Base-by-base conservation (phyloP, 2,888 invertebrate species). In the Sabellastarte sp. region DNA sequence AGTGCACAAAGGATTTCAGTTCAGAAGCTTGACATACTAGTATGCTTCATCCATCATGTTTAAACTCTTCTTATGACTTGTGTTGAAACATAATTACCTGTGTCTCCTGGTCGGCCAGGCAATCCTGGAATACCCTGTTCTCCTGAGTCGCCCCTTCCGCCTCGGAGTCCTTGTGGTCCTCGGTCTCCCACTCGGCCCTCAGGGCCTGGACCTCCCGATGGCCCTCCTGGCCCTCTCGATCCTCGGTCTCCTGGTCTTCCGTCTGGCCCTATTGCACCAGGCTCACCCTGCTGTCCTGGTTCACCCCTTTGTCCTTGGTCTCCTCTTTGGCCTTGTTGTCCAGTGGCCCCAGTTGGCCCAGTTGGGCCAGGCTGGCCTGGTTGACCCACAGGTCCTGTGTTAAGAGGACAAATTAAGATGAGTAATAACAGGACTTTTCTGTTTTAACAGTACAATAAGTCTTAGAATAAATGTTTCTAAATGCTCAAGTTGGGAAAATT, bases 201-300 rank as follows among this genome's bases (percentile, higher is more conserved):
- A 26, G 56, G 52, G 61, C 71, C 71, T 33, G 58, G 10, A 10
- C 52, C 50, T 63, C 72, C 72, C 51, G 31, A 50, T 32, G 32
- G 32, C n/a, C 66, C 66, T 26, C 52, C 26, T 30, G 50, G 29
- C 32, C 72, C 72, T 10, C 53, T 20, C 41, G 58, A 50, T n/a
- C 72, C 72, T 32, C 55, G 24, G 32, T 58, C 24, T 41, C 72
- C 72, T 28, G 58, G 30, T n/a, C 71, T 63, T 41, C 78, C 77
- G 32, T 72, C 60, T 3, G 68, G 67, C 59, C 78, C 79, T 57
- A 20, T 41, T 41, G 10, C 41, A 41, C 41, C 53, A n/a, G 53
- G 53, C 53, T 53, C 53, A 10, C 62, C 63, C 26, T 51, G 26
- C 28, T 31, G 28, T 10, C 76, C 76, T 3, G 64, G 59, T 15